Conservation (phyloP, 2,888 invertebrate genomes). For the Meliscaeva auricollis region DNA sequence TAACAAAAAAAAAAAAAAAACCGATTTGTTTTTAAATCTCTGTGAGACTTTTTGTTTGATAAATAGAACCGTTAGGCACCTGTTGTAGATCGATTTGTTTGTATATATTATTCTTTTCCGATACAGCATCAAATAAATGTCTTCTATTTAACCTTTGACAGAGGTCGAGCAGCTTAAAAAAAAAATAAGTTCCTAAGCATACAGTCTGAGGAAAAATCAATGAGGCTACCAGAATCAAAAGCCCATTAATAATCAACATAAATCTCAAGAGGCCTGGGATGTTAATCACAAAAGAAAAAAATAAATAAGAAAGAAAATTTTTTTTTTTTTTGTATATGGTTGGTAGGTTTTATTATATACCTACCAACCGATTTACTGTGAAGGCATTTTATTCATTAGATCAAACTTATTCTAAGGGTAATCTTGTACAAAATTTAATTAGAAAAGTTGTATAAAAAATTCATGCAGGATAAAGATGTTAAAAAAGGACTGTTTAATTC, state of each 20-base stretch:
- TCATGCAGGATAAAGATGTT: no score
- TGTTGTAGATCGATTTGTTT: constrained; percentile 16
- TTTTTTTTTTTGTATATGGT: background rate
- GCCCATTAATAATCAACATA: constrained; percentile 21
- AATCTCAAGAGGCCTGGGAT: constrained; percentile 16
- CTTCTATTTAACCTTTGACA: constrained; percentile 21
- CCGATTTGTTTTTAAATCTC: background rate
- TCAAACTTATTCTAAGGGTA: no score
- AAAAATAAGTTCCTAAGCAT: background rate
- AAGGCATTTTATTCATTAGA: background rate
- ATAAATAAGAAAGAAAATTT: background rate
- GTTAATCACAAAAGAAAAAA: background rate
- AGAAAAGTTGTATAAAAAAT: no score
- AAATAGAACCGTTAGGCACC: constrained; percentile 2
- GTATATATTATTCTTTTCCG: background rate
- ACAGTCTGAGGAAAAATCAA: constrained; percentile 31
- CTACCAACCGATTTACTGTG: background rate
- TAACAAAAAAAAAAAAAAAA: background rate
- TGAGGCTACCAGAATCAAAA: constrained; percentile 10
- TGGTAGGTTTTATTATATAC: background rate
- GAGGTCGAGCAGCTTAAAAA: constrained; percentile 15
- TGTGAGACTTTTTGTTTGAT: background rate
- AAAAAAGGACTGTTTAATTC: no score
- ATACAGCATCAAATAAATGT: constrained; percentile 3
- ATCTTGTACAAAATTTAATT: no score